Base-by-base conservation (phyloP, 2,113 vertebrate genomes). In the Morone chrysops region DNA sequence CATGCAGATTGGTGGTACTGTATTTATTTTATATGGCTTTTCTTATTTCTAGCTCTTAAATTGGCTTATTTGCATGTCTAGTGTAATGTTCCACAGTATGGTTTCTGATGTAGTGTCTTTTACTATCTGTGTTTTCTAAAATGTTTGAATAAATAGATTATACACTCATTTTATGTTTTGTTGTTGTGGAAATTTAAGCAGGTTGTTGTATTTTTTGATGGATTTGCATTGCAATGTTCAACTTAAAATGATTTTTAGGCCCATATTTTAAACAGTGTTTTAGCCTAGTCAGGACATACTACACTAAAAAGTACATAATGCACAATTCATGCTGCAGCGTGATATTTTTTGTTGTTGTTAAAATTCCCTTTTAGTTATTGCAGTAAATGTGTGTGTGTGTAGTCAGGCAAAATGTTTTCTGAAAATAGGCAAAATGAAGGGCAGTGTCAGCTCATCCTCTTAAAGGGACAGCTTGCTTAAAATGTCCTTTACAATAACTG, bases 381-480 rank as follows among this genome's bases (percentile, higher is more conserved):
- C n/a, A 8, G 10, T 45, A 18, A 31, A 57, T 61, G 12, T 73
- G 25, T 25, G 25, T n/a, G 41, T 36, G 38, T 78, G 43, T 53
- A 38, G 66, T 76, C 1, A 45, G n/a, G 63, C 3, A 36, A 75
- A 54, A 25, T 69, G 17, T 50, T 74, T 71, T 76, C 62, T 80
- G 60, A 71, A 80, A 84, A 83, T 79, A 76, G 67, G 25, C 75
- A 69, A 81, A 78, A 31, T 53, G 31, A 69, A 80, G 31, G 80
- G 53, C 60, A 69, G 50, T 60, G 63, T 81, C 69, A 85, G 40
- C 63, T 74, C 67, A 71, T 88, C 54, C 41, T 78, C 88, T 92
- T 89, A 92, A 91, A 92, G 89, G n/a, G 69, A 84, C 86, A 90
- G 87, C 69, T 82, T 86, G 51, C 40, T 41, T 36, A 75, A 8